A percentile compares a stretch with the other conserved stretches of the same genome.
phyloP scores from a whole-genome alignment of 2,888 invertebrate genomes.

The Mystacides longicornis region DNA sequence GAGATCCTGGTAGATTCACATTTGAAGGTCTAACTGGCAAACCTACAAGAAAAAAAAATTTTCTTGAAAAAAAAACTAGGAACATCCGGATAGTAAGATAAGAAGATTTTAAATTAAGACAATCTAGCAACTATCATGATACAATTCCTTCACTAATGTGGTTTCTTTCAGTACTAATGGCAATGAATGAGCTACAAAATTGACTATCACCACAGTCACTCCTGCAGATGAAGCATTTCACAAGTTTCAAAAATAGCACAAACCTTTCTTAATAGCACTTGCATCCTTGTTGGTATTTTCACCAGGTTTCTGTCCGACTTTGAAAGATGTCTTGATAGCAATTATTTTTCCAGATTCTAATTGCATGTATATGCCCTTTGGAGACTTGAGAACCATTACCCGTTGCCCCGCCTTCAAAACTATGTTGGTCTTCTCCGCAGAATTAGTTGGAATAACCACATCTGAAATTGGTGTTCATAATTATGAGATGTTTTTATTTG shows the following conservation, averaged over 20 bases:
- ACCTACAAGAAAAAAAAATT: conserved; percentile 31
- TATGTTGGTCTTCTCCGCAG: conserved; percentile 82
- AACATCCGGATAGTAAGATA: too few species aligned
- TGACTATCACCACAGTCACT: not conserved
- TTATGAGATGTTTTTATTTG: too few species aligned
- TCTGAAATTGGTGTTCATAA: conserved; percentile 41
- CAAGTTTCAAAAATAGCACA: too few species aligned
- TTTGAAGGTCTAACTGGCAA: conserved; percentile 38
- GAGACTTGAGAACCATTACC: conserved; percentile 89
- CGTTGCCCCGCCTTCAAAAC: conserved; percentile 89
- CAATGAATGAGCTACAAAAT: not conserved
- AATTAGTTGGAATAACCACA: conserved; percentile 88
- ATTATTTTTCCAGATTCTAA: conserved; percentile 91
- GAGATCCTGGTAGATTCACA: conserved; percentile 42
- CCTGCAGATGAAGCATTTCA: too few species aligned
- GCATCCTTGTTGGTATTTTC: conserved; percentile 29
- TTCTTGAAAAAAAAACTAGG: not conserved
- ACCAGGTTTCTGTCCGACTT: conserved; percentile 50
- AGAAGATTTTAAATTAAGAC: too few species aligned
- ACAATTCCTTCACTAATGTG: too few species aligned
- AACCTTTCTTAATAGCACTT: conserved; percentile 26
- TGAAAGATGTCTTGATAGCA: conserved; percentile 76
- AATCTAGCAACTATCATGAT: too few species aligned
- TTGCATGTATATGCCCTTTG: conserved; percentile 94
- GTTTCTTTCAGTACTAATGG: too few species aligned